Conservation (phyloP, 2,888 invertebrate genomes). For the Chironomus tentans region DNA sequence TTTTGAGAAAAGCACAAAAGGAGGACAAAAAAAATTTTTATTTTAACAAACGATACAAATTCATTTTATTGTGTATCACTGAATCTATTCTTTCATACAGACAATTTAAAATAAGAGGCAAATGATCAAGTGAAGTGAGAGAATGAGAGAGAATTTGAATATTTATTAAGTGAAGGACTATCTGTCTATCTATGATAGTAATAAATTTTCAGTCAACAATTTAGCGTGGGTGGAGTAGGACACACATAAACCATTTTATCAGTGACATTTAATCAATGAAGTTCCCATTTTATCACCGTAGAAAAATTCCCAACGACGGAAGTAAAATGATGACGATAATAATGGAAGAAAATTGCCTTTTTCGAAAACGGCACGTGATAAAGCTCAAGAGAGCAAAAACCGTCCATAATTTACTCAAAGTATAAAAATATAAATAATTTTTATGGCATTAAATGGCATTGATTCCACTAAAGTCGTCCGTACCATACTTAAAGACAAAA, state of each 20-base stretch:
- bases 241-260: constrained; percentile 2
- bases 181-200: not conserved
- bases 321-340: not conserved
- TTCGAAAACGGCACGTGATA: not conserved
- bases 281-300: not conserved
- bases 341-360: not conserved
- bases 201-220: not conserved
- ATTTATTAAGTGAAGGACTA: constrained; percentile 5
- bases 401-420: not conserved
- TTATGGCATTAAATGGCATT: not conserved
- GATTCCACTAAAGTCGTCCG: not conserved
- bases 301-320: not conserved
- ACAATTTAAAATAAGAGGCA: too few relatives aligned
- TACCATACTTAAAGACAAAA: not conserved
- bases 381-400: not conserved
- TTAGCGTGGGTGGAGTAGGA: not conserved
- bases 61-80: too few relatives aligned
- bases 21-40: too few relatives aligned
- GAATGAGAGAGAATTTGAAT: not conserved
- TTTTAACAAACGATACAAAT: too few relatives aligned
- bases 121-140: not conserved
- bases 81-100: too few relatives aligned
- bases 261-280: not conserved
- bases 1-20: too few relatives aligned
- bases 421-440: not conserved